Conservation (phyloP, 2,888 invertebrate genomes). For the Belgica antarctica region DNA sequence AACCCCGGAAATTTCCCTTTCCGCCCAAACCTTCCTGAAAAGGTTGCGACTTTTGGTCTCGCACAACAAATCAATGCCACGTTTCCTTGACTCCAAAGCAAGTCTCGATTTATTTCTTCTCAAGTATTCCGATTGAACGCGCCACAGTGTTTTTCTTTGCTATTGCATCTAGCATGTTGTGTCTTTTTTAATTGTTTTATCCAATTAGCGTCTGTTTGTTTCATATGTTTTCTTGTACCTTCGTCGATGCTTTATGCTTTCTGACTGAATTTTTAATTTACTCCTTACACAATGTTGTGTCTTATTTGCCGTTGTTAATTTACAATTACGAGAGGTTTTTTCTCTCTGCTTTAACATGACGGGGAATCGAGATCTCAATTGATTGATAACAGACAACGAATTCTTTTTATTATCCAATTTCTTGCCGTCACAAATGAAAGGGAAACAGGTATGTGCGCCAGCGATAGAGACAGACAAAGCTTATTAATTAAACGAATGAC, state of each 20-base stretch:
- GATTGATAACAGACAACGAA: conserved; percentile 37
- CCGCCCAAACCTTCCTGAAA: not conserved
- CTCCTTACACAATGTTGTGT: conserved; percentile 14
- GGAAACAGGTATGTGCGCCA: not conserved
- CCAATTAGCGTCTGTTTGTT: conserved; percentile 43
- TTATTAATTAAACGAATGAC: conserved; percentile 10
- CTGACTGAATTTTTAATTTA: conserved; percentile 27
- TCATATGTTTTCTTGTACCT: conserved; percentile 26
- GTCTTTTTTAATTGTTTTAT: conserved; percentile 42
- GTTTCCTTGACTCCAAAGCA: not conserved
- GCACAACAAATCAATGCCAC: not conserved
- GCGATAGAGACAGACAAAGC: not conserved
- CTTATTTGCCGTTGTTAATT: conserved; percentile 42
- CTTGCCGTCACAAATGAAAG: not conserved
- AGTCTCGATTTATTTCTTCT: not conserved
- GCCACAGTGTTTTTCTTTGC: not conserved
- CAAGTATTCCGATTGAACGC: not conserved
- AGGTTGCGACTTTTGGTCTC: not conserved
- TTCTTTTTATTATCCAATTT: too few species aligned
- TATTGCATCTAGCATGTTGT: conserved; percentile 19
- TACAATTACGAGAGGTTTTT: conserved; percentile 33
- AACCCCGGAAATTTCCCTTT: not conserved
- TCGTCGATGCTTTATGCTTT: conserved; percentile 7
- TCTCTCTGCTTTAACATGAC: too few species aligned
- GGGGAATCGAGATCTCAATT: conserved; percentile 34